phyloP scores from a whole-genome alignment of 2,888 invertebrate genomes.

The Mythimna loreyi region DNA sequence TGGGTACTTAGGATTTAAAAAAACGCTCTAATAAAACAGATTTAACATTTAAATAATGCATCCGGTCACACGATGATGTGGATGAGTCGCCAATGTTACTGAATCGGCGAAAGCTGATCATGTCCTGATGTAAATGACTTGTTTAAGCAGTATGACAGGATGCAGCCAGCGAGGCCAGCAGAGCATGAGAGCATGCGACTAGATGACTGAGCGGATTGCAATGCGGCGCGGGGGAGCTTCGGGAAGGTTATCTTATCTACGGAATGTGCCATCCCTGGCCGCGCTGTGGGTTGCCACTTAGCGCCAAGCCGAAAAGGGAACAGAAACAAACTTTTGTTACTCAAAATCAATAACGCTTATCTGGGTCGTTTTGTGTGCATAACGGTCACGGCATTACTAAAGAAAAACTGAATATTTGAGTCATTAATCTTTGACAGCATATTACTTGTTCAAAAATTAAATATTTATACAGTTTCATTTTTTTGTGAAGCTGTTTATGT shows the following conservation, averaged over 20 bases:
- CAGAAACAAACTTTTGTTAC: constrained; percentile 78
- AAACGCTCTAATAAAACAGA: constrained; percentile 17
- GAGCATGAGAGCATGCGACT: constrained; percentile 52
- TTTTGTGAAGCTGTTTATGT: constrained; percentile 60
- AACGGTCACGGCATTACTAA: constrained; percentile 76
- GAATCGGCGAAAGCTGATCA: constrained; percentile 56
- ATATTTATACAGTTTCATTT: constrained; percentile 66
- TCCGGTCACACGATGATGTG: constrained; percentile 54
- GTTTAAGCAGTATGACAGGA: constrained; percentile 64
- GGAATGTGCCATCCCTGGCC: constrained; percentile 86
- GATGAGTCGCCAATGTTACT: constrained; percentile 30
- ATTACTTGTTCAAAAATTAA: constrained; percentile 68
- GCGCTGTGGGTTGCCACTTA: constrained; percentile 84
- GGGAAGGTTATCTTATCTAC: constrained; percentile 83
- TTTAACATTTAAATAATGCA: constrained; percentile 44
- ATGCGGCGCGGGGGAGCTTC: constrained; percentile 73
- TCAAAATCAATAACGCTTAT: constrained; percentile 84
- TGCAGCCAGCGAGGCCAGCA: constrained; percentile 57
- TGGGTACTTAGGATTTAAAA: too few species aligned
- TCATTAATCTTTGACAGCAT: constrained; percentile 76
- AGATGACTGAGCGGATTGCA: constrained; percentile 84
- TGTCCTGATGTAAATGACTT: constrained; percentile 49
- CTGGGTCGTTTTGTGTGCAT: constrained; percentile 79
- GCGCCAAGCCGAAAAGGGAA: constrained; percentile 81
- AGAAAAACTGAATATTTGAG: constrained; percentile 74